Base-by-base conservation (phyloP, 2,888 invertebrate genomes). In the Ganaspis brasiliensis region DNA sequence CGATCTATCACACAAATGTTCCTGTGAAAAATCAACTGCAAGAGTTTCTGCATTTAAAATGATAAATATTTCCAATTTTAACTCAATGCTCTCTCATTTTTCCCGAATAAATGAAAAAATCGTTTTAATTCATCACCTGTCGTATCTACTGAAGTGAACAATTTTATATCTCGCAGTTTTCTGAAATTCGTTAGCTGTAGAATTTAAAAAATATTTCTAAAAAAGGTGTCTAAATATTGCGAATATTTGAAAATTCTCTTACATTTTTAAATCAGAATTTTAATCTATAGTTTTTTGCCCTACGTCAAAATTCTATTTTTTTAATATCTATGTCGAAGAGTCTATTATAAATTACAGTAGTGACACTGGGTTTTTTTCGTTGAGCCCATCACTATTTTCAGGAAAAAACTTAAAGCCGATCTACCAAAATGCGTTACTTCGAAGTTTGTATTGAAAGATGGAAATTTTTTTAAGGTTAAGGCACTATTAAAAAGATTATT, bases 281-380 rank as follows among this genome's bases (percentile, higher is more conserved):
- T 45, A 14, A 14, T 45, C 9, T 14, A 6, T 24, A 16, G n/a
- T n/a, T n/a, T 31, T 31, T 31, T 31, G 3, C 31, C 6, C 31
- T 31, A 6, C 31, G 6, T 31, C 3, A n/a, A 24, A 8, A 24
- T 24, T 24, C 19, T 56, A 2, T 55, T 19, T 67, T 3, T 49
- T 24, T 5, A 5, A 14, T 21, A 45, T 40, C 4, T 26, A 40
- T 24, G 1, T 9, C 8, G 26, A 24, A 6, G 9, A n/a, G 45
- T 40, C 12, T 26, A 24, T 14, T 40, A 67, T 21, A 40, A 63
- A 63, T 63, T 16, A 49, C 12, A 45, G 26, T 45, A 67, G 67
- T 67, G 67, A 67, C 24, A 26, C n/a, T n/a, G 40, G 21, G 9
- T n/a, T 40, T 67, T 3, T 67, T 67, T 67, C 45, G n/a, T 16